Evolutionary conservation across 1,140 invertebrate genomes (phyloP), one percentile per base, ranked within the genome.

Genomic region (Drosophila jambulina): DNA sequence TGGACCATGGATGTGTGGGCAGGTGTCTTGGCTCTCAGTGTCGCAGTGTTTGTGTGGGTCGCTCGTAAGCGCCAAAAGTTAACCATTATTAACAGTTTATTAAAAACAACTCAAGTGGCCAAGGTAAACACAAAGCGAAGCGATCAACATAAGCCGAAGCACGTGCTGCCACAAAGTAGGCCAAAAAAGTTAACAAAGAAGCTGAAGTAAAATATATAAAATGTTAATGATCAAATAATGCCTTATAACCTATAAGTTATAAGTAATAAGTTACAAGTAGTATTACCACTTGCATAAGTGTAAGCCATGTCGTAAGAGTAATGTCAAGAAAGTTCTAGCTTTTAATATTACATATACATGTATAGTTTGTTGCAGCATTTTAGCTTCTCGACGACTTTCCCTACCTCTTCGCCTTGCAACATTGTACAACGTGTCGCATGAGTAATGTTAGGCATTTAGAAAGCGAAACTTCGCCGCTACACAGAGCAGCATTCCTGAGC

Each of bases 21-120:
- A 78, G 75, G 75, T 78, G 75, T 78, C 63, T 51, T 49, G 53
- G 29, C 32, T 46, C 38, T 45, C 42, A 27, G 46, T 29, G 21
- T 69, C n/a, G 34, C 19, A 45, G 54, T 36, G 40, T 21, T 12
- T 21, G 25, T 42, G 40, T 42, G n/a, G 40, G 40, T 49, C 34
- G 53, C 36, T 65, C 53, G 53, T 46, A 43, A 74, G 67, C 75
- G 62, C 75, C 70, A 87, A 84, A 70, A 84, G 25, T 60, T 48
- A 56, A 61, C 61, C 81, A 79, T 82, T 85, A 87, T 79, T 68
- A 87, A 85, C 83, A 80, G 85, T 65, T 88, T 67, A 78, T 74
- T 49, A 71, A 64, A 75, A 71, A 71, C 61, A 76, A 48, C 48
- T 57, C 36, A 75, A 65, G 53, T 58, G 53, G 49, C 63, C 72